Conservation (phyloP, 2,888 invertebrate genomes). For the Agonum fuliginosum region DNA sequence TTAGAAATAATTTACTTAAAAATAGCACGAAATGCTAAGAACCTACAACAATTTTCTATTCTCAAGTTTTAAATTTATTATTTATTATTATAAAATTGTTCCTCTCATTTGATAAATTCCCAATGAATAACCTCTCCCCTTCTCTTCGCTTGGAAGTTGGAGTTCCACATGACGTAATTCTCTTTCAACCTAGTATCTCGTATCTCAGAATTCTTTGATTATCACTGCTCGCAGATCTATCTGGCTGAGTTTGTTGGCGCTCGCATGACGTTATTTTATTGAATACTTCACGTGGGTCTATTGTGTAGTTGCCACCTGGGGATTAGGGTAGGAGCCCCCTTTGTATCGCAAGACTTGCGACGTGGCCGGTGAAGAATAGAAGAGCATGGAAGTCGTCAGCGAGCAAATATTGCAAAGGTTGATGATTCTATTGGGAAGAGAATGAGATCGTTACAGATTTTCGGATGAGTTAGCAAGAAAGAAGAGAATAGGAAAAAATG, state of each 20-base stretch:
- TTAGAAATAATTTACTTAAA: no score
- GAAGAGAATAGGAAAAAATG: no score
- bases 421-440: constrained; percentile 16
- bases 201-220: neutral
- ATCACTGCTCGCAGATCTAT: neutral
- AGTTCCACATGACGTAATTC: neutral
- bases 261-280: constrained; percentile 26
- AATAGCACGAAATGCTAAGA: no score
- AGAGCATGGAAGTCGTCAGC: neutral
- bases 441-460: neutral
- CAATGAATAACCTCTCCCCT: no score
- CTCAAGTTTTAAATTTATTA: no score
- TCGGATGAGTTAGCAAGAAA: no score
- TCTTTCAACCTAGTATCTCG: neutral
- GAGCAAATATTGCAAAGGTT: neutral
- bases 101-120: no score
- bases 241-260: neutral
- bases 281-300: constrained; percentile 16
- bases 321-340: constrained; percentile 1
- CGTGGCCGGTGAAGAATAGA: no score
- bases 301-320: constrained; percentile 31
- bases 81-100: no score
- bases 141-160: no score
- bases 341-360: neutral
- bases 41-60: no score